These are phyloP conservation scores for Lordiphosa stackelbergi DNA, from an alignment of 1,140 invertebrate species.

Conservation along the genomic window DNA sequence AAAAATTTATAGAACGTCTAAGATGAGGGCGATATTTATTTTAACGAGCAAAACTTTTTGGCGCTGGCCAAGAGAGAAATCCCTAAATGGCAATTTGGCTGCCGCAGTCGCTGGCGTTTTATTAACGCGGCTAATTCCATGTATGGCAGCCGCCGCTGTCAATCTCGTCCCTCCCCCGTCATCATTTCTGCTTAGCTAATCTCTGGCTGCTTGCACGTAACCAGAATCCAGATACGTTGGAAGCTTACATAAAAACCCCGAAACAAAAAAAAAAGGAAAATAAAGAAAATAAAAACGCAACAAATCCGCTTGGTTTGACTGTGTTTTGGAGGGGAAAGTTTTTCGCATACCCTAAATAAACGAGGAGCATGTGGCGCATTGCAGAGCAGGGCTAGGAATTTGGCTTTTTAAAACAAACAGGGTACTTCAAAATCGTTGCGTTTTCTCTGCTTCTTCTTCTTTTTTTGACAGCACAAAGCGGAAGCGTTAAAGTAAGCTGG, in stretches of 20 bases:
- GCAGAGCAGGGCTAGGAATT: constrained; percentile 3
- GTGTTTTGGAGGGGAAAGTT: neutral
- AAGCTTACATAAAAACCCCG: constrained; percentile 41
- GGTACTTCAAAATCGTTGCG: too few relatives aligned
- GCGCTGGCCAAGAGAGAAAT: constrained; percentile 38
- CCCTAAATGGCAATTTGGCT: constrained; percentile 62
- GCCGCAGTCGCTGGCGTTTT: constrained; percentile 51
- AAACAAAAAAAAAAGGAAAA: constrained; percentile 24
- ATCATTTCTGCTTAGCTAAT: constrained; percentile 68
- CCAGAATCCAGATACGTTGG: constrained; percentile 22
- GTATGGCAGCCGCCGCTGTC: constrained; percentile 16
- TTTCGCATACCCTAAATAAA: too few relatives aligned
- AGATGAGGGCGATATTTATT: constrained; percentile 53
- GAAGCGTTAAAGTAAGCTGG: too few relatives aligned
- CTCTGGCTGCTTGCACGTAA: constrained; percentile 57
- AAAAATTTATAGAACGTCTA: constrained; percentile 9
- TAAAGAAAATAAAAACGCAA: constrained; percentile 26
- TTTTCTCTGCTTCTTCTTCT: too few relatives aligned
- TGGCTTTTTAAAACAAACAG: constrained; percentile 12
- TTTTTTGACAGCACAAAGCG: too few relatives aligned
- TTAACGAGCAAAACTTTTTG: constrained; percentile 65
- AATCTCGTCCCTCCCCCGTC: constrained; percentile 16
- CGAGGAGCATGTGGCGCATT: too few relatives aligned
- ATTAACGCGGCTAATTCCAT: constrained; percentile 64
- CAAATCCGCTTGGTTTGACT: constrained; percentile 54